Evolutionary conservation across 2,888 invertebrate species (phyloP).

Genomic region (Microctonus aethiopoides): DNA sequence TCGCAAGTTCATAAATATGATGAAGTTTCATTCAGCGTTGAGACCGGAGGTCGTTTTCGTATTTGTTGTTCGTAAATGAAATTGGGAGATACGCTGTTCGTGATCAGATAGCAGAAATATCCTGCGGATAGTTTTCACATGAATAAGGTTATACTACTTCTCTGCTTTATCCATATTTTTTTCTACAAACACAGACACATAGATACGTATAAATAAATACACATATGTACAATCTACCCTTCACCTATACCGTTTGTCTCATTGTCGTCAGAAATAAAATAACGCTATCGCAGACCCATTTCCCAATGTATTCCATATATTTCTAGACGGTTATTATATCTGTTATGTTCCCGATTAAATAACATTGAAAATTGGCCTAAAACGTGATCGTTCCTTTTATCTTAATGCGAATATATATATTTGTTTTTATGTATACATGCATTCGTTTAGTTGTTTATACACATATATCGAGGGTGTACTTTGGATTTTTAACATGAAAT

Average conservation of each 20-base stretch:
- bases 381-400: not conserved
- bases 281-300: constrained; percentile 9
- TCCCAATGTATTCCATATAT: not conserved
- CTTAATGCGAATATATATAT: not conserved
- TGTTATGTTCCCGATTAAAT: not conserved
- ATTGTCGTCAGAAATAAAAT: not conserved
- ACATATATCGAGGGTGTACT: no score
- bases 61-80: constrained; percentile 11
- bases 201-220: not conserved
- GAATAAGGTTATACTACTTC: constrained; percentile 1
- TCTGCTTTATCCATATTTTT: not conserved
- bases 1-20: constrained; percentile 11
- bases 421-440: not conserved
- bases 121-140: constrained; percentile 5
- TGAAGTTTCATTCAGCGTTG: constrained; percentile 5
- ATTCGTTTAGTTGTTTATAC: no score
- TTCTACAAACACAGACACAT: no score
- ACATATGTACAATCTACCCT: not conserved
- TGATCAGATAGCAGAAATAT: constrained; percentile 14
- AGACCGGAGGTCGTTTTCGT: not conserved
- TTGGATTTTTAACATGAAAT: no score
- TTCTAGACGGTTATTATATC: no score
- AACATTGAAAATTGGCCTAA: constrained; percentile 9
- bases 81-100: constrained; percentile 1
- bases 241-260: not conserved